Base-by-base conservation (phyloP, 2,888 invertebrate genomes). In the Dicyrtoma fusca region DNA sequence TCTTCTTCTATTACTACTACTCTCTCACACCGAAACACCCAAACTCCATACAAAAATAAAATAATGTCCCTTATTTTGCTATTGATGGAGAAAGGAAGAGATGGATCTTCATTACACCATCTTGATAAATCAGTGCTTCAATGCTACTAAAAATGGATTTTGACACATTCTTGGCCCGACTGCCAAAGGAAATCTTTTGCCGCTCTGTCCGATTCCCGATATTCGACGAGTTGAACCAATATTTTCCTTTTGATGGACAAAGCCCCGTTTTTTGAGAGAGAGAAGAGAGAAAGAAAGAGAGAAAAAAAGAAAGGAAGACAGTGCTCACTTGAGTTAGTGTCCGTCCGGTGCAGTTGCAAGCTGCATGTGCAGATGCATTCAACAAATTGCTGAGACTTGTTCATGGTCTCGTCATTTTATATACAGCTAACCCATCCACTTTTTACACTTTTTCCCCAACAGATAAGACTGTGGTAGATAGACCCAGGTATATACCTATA, bases 61-160 rank as follows among this genome's bases (percentile, higher is more conserved):
- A n/a, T 34, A 34, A 34, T 34, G 3, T 8, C 34, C 3, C 34
- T 34, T 8, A 34, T 8, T 34, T 8, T 34, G 34, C 26, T 34
- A 44, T 44, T 42, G 62, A 34, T 4, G 42, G 44, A 34, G 13
- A 42, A 62, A 17, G 42, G 42, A 44, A 62, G 34, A 17, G 34
- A 62, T 14, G 25, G 62, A 44, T 34, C 59, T 44, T 62, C 34
- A 34, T 62, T 34, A 62, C 42, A n/a, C 25, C 17, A 34, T 62
- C 53, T 34, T 21, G 53, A 53, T 53, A 53, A 53, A 53, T 53
- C 34, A 34, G 34, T 17, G 53, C n/a, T 21, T 10, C n/a, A 17
- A 53, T 53, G 19, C 11, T 53, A 21, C 11, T 53, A 53, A 53
- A 53, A 21, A 53, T 53, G 53, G 21, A 53, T 53, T 53, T 53